Evolutionary conservation across 2,113 vertebrate species (phyloP).

Genomic region (Sinocyclocheilus maitianheensis): DNA sequence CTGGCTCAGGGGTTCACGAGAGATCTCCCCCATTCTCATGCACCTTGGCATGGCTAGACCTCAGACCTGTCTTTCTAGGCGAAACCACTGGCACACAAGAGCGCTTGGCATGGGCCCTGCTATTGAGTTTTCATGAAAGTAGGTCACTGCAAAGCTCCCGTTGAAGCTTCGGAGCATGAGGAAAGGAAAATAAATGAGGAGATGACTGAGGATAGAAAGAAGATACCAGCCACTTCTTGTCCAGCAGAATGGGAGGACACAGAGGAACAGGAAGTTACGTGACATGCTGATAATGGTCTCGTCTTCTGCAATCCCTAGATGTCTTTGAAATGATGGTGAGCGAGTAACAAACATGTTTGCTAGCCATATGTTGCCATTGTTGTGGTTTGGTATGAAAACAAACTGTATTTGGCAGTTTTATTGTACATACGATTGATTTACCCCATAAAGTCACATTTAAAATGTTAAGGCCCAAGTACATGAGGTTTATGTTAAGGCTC

Average conservation of each 20-base stretch:
- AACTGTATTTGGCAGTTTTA: not conserved
- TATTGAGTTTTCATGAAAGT: conserved; percentile 72
- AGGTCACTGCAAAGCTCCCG: conserved; percentile 69
- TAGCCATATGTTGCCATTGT: conserved; percentile 66
- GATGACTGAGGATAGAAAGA: conserved; percentile 57
- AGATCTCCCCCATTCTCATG: conserved; percentile 55
- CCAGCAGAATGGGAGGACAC: conserved; percentile 51
- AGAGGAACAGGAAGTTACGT: conserved; percentile 49
- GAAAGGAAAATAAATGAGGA: conserved; percentile 68
- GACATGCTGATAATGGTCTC: conserved; percentile 15
- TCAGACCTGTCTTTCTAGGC: conserved; percentile 55
- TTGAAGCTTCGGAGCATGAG: conserved; percentile 55
- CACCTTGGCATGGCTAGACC: conserved; percentile 54
- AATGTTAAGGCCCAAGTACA: not conserved
- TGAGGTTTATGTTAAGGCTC: not conserved
- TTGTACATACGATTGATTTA: not conserved
- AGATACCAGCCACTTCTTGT: conserved; percentile 62
- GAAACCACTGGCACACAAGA: conserved; percentile 62
- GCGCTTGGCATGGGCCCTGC: conserved; percentile 60
- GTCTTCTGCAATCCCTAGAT: conserved; percentile 31
- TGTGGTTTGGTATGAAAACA: conserved; percentile 40
- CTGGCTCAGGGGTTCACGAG: not conserved
- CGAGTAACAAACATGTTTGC: conserved; percentile 51
- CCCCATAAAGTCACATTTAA: not conserved
- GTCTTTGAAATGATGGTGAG: not conserved